Percentiles rank a stretch among this genome's conserved stretches.
phyloP scores from a whole-genome alignment of 2,888 invertebrate species.

The Stenurella melanura region DNA sequence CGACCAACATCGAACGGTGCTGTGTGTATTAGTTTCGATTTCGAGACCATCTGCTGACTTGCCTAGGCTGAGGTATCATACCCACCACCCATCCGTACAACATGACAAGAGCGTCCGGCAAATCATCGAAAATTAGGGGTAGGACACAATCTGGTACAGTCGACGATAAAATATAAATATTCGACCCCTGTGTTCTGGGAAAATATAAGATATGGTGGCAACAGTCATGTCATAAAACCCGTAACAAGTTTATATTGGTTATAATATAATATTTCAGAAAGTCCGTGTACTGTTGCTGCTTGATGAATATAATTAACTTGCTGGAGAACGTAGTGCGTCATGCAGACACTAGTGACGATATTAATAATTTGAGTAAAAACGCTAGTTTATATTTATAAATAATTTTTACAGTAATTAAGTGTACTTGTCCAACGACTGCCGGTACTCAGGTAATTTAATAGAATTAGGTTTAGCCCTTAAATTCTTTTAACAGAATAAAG shows the following conservation, averaged over 20 bases:
- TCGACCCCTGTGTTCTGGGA: slow-evolving; percentile 31
- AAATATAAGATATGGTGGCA: slow-evolving; percentile 12
- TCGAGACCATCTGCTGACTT: slow-evolving; percentile 39
- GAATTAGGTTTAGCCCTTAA: too few species aligned
- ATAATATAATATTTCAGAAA: slow-evolving; percentile 1
- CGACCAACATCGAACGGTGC: not conserved
- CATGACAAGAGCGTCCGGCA: slow-evolving; percentile 46
- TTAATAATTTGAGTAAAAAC: not conserved
- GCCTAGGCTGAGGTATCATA: slow-evolving; percentile 15
- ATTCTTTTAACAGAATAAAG: too few species aligned
- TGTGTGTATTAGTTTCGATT: slow-evolving; percentile 30
- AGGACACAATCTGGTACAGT: slow-evolving; percentile 54
- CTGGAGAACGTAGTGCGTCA: not conserved
- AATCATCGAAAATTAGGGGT: slow-evolving; percentile 53
- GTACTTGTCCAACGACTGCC: too few species aligned
- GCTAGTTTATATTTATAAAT: slow-evolving; percentile 4
- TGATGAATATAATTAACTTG: slow-evolving; percentile 18
- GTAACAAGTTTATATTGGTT: slow-evolving; percentile 5
- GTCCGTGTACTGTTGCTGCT: not conserved
- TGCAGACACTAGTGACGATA: not conserved
- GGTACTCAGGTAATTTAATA: too few species aligned
- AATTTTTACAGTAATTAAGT: too few species aligned
- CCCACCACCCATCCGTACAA: slow-evolving; percentile 27
- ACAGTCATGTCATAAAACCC: not conserved
- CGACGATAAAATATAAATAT: slow-evolving; percentile 46